These are phyloP conservation scores for Ormyrus nitidulus DNA, from an alignment of 2,888 invertebrate species.

Conservation along the genomic window DNA sequence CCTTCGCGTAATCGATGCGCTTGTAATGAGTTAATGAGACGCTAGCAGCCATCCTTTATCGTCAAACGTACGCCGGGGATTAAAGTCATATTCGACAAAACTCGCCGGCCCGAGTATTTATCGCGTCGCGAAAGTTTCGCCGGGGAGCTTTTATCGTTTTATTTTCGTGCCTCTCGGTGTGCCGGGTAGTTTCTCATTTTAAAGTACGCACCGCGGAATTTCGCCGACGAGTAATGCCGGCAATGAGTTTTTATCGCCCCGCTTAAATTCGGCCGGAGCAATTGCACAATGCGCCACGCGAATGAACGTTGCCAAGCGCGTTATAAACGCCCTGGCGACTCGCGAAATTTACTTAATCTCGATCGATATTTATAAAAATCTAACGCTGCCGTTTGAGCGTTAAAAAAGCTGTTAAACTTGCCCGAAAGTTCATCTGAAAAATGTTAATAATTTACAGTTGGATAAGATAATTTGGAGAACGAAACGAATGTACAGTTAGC, in stretches of 20 bases:
- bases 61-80: constrained; percentile 17
- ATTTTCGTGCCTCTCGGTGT: not conserved
- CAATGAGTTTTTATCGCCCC: constrained; percentile 36
- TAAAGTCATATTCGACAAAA: not conserved
- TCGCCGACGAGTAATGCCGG: constrained; percentile 17
- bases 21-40: constrained; percentile 37
- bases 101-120: not conserved
- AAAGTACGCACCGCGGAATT: constrained; percentile 14
- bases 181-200: constrained; percentile 23
- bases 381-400: not conserved
- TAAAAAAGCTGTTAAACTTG: too few species aligned
- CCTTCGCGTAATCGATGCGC: constrained; percentile 34
- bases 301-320: not conserved
- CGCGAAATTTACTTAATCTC: constrained; percentile 24
- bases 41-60: constrained; percentile 20
- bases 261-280: constrained; percentile 8
- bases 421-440: not conserved
- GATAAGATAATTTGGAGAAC: too few species aligned
- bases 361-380: constrained; percentile 19
- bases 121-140: constrained; percentile 8
- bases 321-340: not conserved
- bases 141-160: not conserved
- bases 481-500: too few species aligned
- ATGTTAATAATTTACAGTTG: too few species aligned
- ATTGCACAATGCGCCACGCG: constrained; percentile 26